A percentile compares a stretch with the other conserved stretches of the same genome.
phyloP scores from a whole-genome alignment of 1,140 invertebrate species.

The Euschistus heros region DNA sequence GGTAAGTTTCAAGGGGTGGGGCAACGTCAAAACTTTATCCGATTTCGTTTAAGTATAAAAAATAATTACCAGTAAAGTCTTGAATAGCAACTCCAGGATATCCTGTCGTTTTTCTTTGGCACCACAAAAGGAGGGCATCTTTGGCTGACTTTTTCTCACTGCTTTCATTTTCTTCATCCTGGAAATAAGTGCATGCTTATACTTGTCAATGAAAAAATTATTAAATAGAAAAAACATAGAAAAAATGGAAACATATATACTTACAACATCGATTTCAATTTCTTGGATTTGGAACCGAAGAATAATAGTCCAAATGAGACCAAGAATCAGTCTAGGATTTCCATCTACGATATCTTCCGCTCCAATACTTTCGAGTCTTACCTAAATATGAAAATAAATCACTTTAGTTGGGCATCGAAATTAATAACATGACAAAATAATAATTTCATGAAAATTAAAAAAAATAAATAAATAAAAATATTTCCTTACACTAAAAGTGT shows the following conservation, averaged over 20 bases:
- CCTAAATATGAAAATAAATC: constrained; percentile 42
- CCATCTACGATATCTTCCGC: constrained; percentile 99
- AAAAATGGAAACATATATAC: constrained; percentile 33
- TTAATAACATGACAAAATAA: too few relatives aligned
- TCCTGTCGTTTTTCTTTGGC: constrained; percentile 92
- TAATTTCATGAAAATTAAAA: too few relatives aligned
- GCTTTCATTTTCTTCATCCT: constrained; percentile 95
- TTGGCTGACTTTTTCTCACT: constrained; percentile 98
- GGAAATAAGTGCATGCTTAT: constrained; percentile 27
- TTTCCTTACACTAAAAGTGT: too few relatives aligned
- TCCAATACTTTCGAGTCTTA: constrained; percentile 93
- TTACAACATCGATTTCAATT: constrained; percentile 93
- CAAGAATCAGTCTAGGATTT: constrained; percentile 88
- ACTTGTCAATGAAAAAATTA: not conserved
- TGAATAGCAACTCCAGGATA: constrained; percentile 82
- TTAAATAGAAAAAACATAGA: not conserved
- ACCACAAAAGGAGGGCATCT: constrained; percentile 96
- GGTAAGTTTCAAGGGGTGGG: too few relatives aligned
- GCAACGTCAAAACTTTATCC: too few relatives aligned
- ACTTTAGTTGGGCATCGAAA: too few relatives aligned
- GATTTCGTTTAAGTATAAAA: too few relatives aligned
- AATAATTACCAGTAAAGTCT: constrained; percentile 47
- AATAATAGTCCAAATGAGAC: constrained; percentile 98
- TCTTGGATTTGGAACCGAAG: constrained; percentile 95
- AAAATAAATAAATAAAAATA: too few relatives aligned